These are phyloP conservation scores for Alloplasta piceator DNA, from an alignment of 2,888 invertebrate genomes.

Conservation along the genomic window DNA sequence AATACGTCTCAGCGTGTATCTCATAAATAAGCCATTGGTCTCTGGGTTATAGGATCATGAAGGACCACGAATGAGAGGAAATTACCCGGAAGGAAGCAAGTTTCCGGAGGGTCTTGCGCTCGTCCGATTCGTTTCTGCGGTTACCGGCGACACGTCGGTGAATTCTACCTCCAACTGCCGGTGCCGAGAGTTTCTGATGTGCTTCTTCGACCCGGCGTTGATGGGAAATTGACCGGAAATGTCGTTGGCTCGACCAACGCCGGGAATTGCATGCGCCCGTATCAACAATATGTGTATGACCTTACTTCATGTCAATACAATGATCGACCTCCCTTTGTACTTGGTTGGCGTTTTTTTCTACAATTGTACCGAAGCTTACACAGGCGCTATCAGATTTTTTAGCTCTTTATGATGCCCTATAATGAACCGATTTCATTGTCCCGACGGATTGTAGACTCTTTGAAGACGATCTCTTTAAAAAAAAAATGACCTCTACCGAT, in stretches of 20 bases:
- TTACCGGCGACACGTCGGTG: slow-evolving; percentile 51
- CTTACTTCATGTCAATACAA: too few relatives aligned
- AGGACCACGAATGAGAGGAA: slow-evolving; percentile 55
- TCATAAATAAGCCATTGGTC: slow-evolving; percentile 52
- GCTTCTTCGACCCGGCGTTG: slow-evolving; percentile 30
- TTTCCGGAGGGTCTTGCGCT: slow-evolving; percentile 50
- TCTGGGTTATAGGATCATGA: slow-evolving; percentile 24
- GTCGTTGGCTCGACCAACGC: slow-evolving; percentile 52
- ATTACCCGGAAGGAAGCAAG: slow-evolving; percentile 64
- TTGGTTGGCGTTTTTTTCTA: too few relatives aligned
- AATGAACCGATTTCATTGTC: too few relatives aligned
- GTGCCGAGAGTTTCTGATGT: slow-evolving; percentile 40
- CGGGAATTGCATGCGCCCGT: slow-evolving; percentile 17
- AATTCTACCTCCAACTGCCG: slow-evolving; percentile 52
- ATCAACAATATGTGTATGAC: slow-evolving; percentile 1
- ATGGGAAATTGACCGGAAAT: slow-evolving; percentile 68
- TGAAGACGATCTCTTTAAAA: too few relatives aligned
- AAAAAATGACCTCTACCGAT: too few relatives aligned
- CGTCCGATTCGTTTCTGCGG: slow-evolving; percentile 57
- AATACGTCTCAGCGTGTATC: slow-evolving; percentile 36
- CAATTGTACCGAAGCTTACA: too few relatives aligned
- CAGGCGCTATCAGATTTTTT: too few relatives aligned
- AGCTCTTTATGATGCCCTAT: too few relatives aligned
- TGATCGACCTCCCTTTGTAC: too few relatives aligned
- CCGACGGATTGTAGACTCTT: too few relatives aligned